Base-by-base conservation (phyloP, 2,888 invertebrate species). In the Hypsopygia costalis region DNA sequence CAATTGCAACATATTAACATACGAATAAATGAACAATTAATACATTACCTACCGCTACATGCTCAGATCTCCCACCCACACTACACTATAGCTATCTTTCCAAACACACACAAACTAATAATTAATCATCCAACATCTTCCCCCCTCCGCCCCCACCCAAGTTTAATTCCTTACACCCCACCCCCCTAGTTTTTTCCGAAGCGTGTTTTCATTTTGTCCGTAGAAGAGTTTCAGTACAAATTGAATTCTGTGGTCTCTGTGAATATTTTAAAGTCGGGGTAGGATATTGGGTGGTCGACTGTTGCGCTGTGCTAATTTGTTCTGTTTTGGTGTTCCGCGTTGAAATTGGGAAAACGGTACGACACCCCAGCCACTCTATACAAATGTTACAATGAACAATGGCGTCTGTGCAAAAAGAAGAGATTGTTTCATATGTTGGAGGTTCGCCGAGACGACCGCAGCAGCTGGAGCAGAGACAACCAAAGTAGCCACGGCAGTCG, bases 81-180 rank as follows among this genome's bases (percentile, higher is more conserved):
- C 25, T 25, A n/a, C 25, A 25, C 2, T 16, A 36, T 29, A 11
- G 58, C 69, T 80, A 82, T 81, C 82, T 81, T 16, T 76, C 63
- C 67, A 69, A 76, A 83, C 83, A 85, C 85, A 85, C 78, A 87
- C 83, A 83, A 83, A 86, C 85, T 83, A 82, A 87, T 86, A 88
- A 88, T 87, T 88, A 88, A 86, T 88, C 87, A 88, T 86, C 85
- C 73, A 66, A 68, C 79, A 66, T 82, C 82, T 82, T 83, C 70
- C 65, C 58, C 62, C 55, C 62, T 57, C 55, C 16, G 4, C 4
- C 16, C 58, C 60, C 58, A 55, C 63, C 77, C 69, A 63, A 78
- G 75, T 82, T 83, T 85, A 85, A 85, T 85, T 85, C 82, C 82
- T 79, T 66, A 70, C 73, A 72, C 76, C 75, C 69, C 71, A 65